Conservation (phyloP, 2,888 invertebrate species). For the Leucozona laternaria region DNA sequence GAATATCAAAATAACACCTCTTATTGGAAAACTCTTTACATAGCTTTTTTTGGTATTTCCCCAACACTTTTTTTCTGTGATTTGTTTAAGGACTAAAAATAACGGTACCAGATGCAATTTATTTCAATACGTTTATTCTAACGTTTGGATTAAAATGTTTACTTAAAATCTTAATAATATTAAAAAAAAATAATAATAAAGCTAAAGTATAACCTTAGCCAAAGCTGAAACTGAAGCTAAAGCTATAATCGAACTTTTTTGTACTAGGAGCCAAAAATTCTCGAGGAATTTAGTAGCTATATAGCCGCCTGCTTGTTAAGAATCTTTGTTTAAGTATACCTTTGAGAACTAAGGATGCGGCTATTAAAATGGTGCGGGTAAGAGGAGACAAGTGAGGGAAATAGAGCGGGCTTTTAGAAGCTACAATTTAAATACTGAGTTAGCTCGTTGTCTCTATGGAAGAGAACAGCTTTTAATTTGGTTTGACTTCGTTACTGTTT, state of each 20-base stretch:
- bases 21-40: no score
- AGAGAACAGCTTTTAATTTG: constrained; percentile 40
- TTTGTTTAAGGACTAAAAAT: no score
- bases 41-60: no score
- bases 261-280: constrained; percentile 83
- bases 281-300: constrained; percentile 81
- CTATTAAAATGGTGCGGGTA: constrained; percentile 33
- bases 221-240: constrained; percentile 81
- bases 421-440: constrained; percentile 22
- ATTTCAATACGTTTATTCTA: no score
- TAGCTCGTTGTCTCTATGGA: neutral
- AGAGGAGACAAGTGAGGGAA: neutral
- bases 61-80: no score
- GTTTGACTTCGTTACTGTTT: neutral
- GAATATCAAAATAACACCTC: no score
- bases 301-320: constrained; percentile 73
- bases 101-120: no score
- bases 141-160: no score
- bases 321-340: constrained; percentile 27
- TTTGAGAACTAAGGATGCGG: neutral
- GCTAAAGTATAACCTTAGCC: constrained; percentile 77
- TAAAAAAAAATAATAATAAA: no score
- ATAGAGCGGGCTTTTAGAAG: constrained; percentile 44
- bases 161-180: no score
- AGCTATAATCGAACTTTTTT: constrained; percentile 82